These are phyloP conservation scores for Cetonia aurata DNA, from an alignment of 2,888 invertebrate genomes.

Conservation along the genomic window DNA sequence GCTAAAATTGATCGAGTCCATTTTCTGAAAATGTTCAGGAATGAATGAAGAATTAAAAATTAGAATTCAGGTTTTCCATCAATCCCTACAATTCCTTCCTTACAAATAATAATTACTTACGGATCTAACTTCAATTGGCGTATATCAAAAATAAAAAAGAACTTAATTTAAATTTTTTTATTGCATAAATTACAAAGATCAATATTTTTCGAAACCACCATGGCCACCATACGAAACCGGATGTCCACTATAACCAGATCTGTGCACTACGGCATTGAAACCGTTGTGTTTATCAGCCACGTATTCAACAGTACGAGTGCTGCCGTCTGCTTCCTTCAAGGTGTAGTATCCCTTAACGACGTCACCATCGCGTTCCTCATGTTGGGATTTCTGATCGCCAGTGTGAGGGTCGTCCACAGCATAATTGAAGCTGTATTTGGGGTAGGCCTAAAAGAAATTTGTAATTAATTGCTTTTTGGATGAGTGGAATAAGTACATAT, in stretches of 20 bases:
- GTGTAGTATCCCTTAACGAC: slow-evolving; percentile 32
- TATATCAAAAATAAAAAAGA: background rate
- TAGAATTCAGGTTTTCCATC: no score
- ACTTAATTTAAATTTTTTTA: slow-evolving; percentile 4
- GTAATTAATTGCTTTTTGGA: background rate
- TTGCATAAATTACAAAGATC: background rate
- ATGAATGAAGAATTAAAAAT: no score
- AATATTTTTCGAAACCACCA: slow-evolving; percentile 27
- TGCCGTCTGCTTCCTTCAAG: slow-evolving; percentile 33
- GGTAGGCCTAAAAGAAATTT: slow-evolving; percentile 23
- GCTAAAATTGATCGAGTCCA: no score
- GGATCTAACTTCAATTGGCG: no score
- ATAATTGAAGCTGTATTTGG: slow-evolving; percentile 32
- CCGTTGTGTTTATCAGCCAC: slow-evolving; percentile 29
- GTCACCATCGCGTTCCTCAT: slow-evolving; percentile 39
- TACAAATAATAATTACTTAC: no score
- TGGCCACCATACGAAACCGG: slow-evolving; percentile 24
- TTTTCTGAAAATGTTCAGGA: no score
- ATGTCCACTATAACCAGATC: slow-evolving; percentile 26
- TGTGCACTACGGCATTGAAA: slow-evolving; percentile 26
- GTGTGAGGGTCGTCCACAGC: slow-evolving; percentile 18
- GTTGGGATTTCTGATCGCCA: slow-evolving; percentile 32
- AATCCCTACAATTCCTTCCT: no score
- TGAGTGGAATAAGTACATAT: slow-evolving; percentile 8
- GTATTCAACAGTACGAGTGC: slow-evolving; percentile 31